phyloP scores from a whole-genome alignment of 2,797 vertebrate species.

The Cyprinella venusta region DNA sequence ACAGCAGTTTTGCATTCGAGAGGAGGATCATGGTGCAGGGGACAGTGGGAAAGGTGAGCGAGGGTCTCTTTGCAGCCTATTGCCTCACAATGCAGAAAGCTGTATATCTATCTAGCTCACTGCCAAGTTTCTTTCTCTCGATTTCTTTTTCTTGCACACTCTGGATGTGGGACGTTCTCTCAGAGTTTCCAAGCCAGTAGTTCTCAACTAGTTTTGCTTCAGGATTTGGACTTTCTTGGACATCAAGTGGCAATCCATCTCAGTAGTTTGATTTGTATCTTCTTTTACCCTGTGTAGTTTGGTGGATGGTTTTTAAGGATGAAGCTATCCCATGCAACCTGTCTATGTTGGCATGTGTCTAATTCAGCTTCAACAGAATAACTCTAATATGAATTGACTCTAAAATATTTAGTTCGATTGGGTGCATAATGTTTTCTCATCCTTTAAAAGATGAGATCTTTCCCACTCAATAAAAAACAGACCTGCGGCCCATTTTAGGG shows the following conservation, averaged over 20 bases:
- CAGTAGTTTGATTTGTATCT: not conserved
- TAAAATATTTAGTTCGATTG: not conserved
- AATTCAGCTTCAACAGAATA: not conserved
- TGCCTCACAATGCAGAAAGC: constrained; percentile 25
- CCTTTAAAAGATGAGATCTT: not conserved
- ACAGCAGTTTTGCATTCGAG: constrained; percentile 2
- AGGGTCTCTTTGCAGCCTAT: constrained; percentile 12
- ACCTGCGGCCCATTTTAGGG: not conserved
- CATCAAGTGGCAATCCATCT: not conserved
- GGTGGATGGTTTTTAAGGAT: not conserved
- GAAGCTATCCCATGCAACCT: not conserved
- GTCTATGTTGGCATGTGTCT: not conserved
- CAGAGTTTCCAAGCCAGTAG: constrained; percentile 13
- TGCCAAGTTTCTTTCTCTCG: constrained; percentile 33
- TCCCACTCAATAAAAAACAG: not conserved
- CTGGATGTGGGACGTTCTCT: constrained; percentile 28
- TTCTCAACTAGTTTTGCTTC: constrained; percentile 1
- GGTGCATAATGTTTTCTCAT: not conserved
- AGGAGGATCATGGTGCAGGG: constrained; percentile 13
- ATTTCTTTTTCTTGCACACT: constrained; percentile 20
- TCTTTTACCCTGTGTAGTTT: not conserved
- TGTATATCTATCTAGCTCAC: constrained; percentile 20
- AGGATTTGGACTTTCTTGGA: not conserved
- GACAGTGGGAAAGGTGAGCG: constrained; percentile 54
- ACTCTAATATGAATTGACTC: not conserved